Percentiles rank a stretch among this genome's conserved stretches.
Conservation (phyloP, 2,113 vertebrate species). For the Sitta europaea region DNA sequence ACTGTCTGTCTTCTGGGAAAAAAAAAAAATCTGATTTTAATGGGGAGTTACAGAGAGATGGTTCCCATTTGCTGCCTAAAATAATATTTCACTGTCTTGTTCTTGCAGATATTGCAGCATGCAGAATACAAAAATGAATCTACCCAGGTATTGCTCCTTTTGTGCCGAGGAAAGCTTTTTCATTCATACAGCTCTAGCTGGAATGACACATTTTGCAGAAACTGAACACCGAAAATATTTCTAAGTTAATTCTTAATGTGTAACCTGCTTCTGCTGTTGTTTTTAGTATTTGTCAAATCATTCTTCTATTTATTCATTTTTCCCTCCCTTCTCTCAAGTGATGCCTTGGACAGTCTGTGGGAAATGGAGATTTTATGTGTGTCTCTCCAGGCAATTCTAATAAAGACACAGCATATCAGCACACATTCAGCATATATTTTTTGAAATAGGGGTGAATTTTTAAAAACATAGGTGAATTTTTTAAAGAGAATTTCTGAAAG, state of each 20-base stretch:
- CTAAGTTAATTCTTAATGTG: neutral
- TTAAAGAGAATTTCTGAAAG: neutral
- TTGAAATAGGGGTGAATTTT: neutral
- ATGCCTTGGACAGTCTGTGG: neutral
- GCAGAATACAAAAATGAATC: conserved; percentile 1
- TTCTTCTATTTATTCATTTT: neutral
- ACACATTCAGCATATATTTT: neutral
- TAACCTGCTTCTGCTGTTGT: neutral
- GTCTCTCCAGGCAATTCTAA: neutral
- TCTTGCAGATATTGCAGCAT: conserved; percentile 3
- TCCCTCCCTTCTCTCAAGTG: rapidly evolving
- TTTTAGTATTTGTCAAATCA: neutral
- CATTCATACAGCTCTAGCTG: neutral
- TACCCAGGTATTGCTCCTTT: neutral
- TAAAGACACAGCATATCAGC: no score
- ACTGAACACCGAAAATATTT: neutral
- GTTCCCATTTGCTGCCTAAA: conserved; percentile 21
- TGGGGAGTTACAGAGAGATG: neutral
- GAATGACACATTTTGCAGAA: neutral
- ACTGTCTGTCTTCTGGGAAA: neutral
- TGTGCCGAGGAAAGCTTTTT: neutral
- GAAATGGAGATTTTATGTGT: neutral
- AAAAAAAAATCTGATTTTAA: neutral
- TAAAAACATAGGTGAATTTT: neutral
- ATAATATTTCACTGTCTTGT: conserved; percentile 30